Percentiles rank a stretch among this genome's conserved stretches.
Conservation (phyloP, 2,888 invertebrate genomes). For the Epinotia brunnichana region DNA sequence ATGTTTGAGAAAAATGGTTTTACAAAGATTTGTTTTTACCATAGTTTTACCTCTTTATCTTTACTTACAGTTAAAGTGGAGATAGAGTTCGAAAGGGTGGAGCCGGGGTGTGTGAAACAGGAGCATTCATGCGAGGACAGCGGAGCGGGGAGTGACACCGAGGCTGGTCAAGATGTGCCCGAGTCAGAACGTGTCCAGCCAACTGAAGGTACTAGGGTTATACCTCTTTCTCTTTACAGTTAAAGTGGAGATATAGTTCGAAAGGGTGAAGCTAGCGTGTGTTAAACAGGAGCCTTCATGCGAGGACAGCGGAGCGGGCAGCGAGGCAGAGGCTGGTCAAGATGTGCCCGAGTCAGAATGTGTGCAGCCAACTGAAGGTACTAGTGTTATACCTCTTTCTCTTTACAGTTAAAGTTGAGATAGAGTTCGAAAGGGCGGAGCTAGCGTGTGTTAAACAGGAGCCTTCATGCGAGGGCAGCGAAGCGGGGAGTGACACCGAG, state of each 20-base stretch:
- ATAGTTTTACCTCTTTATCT: background rate
- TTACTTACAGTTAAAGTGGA: constrained; percentile 1
- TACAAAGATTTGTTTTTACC: too few species aligned
- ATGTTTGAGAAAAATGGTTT: too few species aligned
- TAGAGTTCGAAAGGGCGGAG: background rate
- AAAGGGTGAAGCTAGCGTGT: background rate
- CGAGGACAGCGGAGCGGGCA: background rate
- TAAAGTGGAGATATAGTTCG: background rate
- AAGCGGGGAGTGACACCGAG: background rate
- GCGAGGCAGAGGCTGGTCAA: background rate
- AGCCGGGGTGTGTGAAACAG: background rate
- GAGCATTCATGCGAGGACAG: background rate
- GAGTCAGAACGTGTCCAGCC: too few species aligned
- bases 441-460: background rate
- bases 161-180: background rate
- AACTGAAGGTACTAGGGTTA: too few species aligned
- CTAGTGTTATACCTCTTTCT: background rate
- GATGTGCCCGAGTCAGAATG: too few species aligned
- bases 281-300: background rate
- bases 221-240: background rate
- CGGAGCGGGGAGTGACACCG: background rate
- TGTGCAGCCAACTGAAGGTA: too few species aligned
- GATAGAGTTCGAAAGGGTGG: background rate
- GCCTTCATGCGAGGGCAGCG: background rate
- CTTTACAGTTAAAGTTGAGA: background rate